Conservation (phyloP, 2,113 vertebrate genomes). For the Passerina amoena region DNA sequence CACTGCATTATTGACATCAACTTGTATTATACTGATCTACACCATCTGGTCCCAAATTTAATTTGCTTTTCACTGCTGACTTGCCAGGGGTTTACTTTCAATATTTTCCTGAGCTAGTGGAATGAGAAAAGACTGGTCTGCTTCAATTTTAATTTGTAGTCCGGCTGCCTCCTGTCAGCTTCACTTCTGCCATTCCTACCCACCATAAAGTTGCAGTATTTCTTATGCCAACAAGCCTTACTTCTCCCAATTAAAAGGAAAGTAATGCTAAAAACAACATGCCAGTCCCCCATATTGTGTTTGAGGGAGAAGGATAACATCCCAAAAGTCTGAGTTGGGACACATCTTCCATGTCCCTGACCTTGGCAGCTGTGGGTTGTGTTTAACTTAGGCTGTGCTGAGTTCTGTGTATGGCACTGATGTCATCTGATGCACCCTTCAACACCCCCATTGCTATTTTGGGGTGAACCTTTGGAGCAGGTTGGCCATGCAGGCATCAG, state of each 20-base stretch:
- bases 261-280: background rate
- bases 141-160: conserved; percentile 58
- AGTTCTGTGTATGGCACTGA: background rate
- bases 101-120: conserved; percentile 43
- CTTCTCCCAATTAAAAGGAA: background rate
- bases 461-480: background rate
- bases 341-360: accelerated
- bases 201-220: background rate
- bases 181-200: background rate
- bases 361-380: background rate
- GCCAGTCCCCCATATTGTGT: background rate
- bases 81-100: conserved; percentile 50
- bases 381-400: background rate
- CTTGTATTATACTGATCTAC: conserved; percentile 63
- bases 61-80: conserved; percentile 60
- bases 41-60: conserved; percentile 63
- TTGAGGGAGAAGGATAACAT: background rate
- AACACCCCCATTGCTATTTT: background rate
- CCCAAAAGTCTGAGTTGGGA: background rate
- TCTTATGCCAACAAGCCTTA: conserved; percentile 1
- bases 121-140: conserved; percentile 54
- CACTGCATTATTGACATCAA: conserved; percentile 48
- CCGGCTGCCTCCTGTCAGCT: conserved; percentile 27
- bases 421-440: background rate
- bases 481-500: background rate